Evolutionary conservation across 2,888 invertebrate genomes (phyloP).

Genomic region (Drosophila pseudotakahashii): DNA sequence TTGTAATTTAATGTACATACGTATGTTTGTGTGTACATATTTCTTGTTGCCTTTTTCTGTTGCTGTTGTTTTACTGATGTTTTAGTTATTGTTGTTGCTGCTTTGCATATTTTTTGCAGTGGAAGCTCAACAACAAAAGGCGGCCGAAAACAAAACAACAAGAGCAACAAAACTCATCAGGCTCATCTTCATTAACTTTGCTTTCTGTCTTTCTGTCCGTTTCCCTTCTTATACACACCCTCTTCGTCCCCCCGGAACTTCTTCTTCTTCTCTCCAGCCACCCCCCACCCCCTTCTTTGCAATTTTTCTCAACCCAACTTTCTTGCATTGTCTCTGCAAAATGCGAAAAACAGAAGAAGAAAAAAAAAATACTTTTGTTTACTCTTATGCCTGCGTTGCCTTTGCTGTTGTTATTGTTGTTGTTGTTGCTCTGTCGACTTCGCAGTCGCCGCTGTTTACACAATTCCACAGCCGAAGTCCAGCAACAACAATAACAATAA

Average conservation of each 20-base stretch:
- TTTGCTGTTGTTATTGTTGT: conserved; percentile 60
- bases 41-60: conserved; percentile 50
- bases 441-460: conserved; percentile 73
- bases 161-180: conserved; percentile 67
- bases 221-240: conserved; percentile 6
- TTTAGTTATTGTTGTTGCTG: conserved; percentile 30
- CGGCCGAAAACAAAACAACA: conserved; percentile 51
- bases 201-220: conserved; percentile 55
- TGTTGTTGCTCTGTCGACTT: conserved; percentile 46
- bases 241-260: not conserved
- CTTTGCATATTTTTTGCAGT: conserved; percentile 55
- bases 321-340: conserved; percentile 76
- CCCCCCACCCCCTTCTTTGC: conserved; percentile 26
- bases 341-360: conserved; percentile 47
- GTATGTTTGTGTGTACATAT: not conserved
- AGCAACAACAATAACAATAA: conserved; percentile 52
- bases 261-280: conserved; percentile 16
- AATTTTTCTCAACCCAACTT: conserved; percentile 56
- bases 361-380: conserved; percentile 73
- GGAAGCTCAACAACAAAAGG: conserved; percentile 74
- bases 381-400: conserved; percentile 73
- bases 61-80: conserved; percentile 30
- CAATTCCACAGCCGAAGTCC: conserved; percentile 75
- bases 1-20: not conserved
- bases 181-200: conserved; percentile 78